Evolutionary conservation across 1,140 invertebrate genomes (phyloP), one percentile per base, ranked within the genome.

Genomic region (Limonius californicus): DNA sequence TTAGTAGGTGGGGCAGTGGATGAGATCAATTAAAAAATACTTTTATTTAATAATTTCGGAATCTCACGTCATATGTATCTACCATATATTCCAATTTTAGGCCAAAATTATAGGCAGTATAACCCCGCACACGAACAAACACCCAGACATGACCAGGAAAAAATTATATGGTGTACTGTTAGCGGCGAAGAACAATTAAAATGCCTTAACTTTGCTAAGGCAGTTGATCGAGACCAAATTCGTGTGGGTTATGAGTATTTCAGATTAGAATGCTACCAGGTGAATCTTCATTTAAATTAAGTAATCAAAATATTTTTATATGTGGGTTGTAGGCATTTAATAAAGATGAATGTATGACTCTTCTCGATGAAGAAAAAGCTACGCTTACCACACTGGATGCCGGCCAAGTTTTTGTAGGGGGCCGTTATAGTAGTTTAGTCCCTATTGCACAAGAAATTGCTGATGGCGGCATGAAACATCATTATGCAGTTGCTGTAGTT

Each of bases 331-430:
- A 85, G 83, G 88, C 84, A 8, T 87, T 84, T 67, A 89, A 86
- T 63, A 89, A 88, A 71, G 89, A 92, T 72, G 90, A 92, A 72
- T 94, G 92, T 71, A 94, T 94, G 85, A 76, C 80, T 45, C 76
- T 85, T 70, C 76, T 94, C 20, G 90, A 93, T 75, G 77, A 85
- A 21, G 87, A 89, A 69, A 81, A 87, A 68, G 94, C 89, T 0
- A 90, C 97, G 47, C 77, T 98, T 27, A 91, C 95, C 9, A 87
- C 87, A 0, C 73, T 98, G 4, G 95, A 98, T 80, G 87, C 95
- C 32, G 95, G 95, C 16, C 91, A 97, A 80, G 88, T 96, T 11
- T 98, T 95, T 78, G 84, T 92, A 32, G 95, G 88, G 50, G 95
- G 95, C 0, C 80, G 94, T 50, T 96, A 94, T 74, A 91, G 97